Conservation (phyloP, 2,797 vertebrate species). For the Brotula barbata region DNA sequence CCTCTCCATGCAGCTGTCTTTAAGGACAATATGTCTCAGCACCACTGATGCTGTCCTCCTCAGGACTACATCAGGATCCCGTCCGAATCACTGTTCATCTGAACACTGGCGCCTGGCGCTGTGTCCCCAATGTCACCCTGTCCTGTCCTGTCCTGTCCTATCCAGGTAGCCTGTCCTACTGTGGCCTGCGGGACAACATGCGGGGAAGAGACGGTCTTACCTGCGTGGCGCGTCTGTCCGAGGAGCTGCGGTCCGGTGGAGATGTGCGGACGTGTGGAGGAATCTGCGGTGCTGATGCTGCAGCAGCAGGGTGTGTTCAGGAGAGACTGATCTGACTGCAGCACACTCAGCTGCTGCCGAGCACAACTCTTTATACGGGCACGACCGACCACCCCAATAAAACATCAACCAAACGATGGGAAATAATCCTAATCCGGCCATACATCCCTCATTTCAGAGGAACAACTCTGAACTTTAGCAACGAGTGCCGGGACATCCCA, state of each 20-base stretch:
- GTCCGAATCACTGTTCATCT: background rate
- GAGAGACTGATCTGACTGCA: slow-evolving; percentile 26
- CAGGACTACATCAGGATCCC: background rate
- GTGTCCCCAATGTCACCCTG: background rate
- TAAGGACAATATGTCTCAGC: too few relatives aligned
- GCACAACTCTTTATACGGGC: too few relatives aligned
- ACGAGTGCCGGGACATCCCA: too few relatives aligned
- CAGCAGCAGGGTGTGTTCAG: slow-evolving; percentile 43
- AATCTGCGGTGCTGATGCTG: background rate
- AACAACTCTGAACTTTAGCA: too few relatives aligned
- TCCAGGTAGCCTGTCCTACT: slow-evolving; percentile 6
- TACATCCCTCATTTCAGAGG: too few relatives aligned
- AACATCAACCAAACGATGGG: too few relatives aligned
- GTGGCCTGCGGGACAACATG: slow-evolving; percentile 1
- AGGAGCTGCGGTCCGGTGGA: background rate
- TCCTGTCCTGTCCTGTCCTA: background rate
- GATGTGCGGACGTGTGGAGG: background rate
- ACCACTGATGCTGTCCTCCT: background rate
- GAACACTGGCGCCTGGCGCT: background rate
- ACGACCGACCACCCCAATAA: too few relatives aligned
- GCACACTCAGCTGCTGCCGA: slow-evolving; percentile 14
- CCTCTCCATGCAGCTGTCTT: too few relatives aligned
- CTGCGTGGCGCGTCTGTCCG: slow-evolving; percentile 19
- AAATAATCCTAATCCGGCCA: too few relatives aligned
- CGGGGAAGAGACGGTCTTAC: slow-evolving; percentile 43